phyloP scores from a whole-genome alignment of 2,797 vertebrate genomes.

The Austrolebias charrua region DNA sequence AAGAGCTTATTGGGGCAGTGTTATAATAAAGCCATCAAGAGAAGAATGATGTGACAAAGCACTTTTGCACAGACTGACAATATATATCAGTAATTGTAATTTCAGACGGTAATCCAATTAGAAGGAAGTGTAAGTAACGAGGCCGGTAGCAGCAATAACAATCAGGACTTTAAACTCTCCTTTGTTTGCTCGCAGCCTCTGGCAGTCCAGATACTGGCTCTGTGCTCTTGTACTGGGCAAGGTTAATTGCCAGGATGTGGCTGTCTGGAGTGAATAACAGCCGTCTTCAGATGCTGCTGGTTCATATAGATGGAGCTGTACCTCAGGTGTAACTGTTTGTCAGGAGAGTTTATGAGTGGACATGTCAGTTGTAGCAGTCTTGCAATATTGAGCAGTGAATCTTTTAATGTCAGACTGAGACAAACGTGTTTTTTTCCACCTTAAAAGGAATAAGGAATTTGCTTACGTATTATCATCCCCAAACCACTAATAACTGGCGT shows the following conservation, averaged over 20 bases:
- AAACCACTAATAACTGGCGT: conserved; percentile 6
- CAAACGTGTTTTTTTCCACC: conserved; percentile 16
- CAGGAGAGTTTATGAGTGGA: conserved; percentile 28
- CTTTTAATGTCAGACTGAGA: neutral
- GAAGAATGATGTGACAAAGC: conserved; percentile 17
- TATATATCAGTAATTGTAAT: conserved; percentile 46
- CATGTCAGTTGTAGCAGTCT: neutral
- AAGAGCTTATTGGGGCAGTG: neutral
- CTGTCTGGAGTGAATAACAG: conserved; percentile 33
- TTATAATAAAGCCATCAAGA: conserved; percentile 23
- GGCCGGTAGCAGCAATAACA: conserved; percentile 28
- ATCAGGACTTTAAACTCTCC: conserved; percentile 39
- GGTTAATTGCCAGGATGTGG: conserved; percentile 41
- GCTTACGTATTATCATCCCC: conserved; percentile 13
- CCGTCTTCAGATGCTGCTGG: conserved; percentile 27
- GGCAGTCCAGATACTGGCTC: conserved; percentile 33
- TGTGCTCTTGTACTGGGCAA: conserved; percentile 11
- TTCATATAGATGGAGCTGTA: conserved; percentile 5
- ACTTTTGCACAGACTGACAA: conserved; percentile 23
- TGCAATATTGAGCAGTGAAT: no score
- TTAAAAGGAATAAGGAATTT: conserved; percentile 3
- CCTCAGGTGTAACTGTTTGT: conserved; percentile 29
- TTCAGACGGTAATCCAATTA: conserved; percentile 48
- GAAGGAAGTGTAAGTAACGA: conserved; percentile 49
- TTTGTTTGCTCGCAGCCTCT: conserved; percentile 43